Conservation (phyloP, 2,888 invertebrate genomes). For the Eilema depressum region DNA sequence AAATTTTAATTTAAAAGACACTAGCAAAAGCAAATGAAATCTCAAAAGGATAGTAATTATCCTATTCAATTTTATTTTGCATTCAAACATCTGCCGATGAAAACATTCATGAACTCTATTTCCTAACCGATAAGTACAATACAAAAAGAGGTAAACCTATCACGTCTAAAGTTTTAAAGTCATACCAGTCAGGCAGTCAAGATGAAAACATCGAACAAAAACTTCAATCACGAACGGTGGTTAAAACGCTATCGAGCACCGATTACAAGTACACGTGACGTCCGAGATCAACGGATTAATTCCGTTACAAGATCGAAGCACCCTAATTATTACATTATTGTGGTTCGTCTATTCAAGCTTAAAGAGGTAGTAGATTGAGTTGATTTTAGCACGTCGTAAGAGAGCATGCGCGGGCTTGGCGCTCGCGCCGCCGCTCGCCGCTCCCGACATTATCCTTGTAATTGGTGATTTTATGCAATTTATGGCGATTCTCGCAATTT, state of each 20-base stretch:
- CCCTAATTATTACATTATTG: constrained; percentile 59
- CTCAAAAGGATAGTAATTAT: neutral
- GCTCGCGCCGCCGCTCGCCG: constrained; percentile 57
- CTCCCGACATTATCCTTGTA: constrained; percentile 80
- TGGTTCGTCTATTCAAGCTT: constrained; percentile 57
- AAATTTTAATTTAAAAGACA: too few species aligned
- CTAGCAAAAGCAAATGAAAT: neutral
- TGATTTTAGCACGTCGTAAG: constrained; percentile 71
- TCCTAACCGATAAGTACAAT: neutral
- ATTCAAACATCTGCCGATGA: neutral
- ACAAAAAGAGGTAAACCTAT: neutral
- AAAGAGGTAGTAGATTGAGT: constrained; percentile 63
- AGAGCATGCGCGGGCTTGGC: constrained; percentile 47
- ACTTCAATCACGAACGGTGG: constrained; percentile 46
- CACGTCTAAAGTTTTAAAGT: neutral
- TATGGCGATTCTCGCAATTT: constrained; percentile 84
- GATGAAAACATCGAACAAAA: constrained; percentile 22
- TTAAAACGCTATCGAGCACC: constrained; percentile 52
- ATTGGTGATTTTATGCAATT: constrained; percentile 85
- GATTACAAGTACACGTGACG: constrained; percentile 62
- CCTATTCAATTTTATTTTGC: too few species aligned
- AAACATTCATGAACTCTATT: neutral
- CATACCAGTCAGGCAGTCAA: neutral
- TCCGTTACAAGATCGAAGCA: constrained; percentile 57
- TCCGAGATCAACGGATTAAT: constrained; percentile 58